Conservation (phyloP, 2,797 vertebrate species). For the Syndactyla subalaris region DNA sequence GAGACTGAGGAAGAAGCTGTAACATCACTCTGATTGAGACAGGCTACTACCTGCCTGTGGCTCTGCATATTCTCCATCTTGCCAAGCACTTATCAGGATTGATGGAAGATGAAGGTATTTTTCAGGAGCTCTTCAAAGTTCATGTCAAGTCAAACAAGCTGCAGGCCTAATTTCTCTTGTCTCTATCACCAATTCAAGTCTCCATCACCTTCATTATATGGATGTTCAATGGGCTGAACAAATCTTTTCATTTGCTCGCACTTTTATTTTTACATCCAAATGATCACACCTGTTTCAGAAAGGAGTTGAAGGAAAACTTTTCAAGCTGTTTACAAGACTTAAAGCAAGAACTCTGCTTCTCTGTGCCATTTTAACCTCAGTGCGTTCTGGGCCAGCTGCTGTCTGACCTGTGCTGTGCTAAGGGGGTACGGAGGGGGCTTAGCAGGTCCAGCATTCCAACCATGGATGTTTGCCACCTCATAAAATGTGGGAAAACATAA, state of each 20-base stretch:
- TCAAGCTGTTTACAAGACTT: background rate
- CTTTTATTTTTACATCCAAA: background rate
- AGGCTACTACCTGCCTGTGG: background rate
- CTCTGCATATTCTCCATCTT: background rate
- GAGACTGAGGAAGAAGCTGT: background rate
- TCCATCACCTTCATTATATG: background rate
- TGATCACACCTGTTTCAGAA: background rate
- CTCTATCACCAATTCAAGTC: background rate
- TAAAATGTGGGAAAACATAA: background rate
- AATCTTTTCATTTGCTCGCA: background rate
- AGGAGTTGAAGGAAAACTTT: background rate
- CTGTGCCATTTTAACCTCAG: background rate
- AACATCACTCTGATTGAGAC: background rate
- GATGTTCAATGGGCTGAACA: background rate
- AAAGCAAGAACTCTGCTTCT: background rate
- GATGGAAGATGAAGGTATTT: background rate
- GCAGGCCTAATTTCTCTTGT: background rate
- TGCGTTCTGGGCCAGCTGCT: rapidly evolving
- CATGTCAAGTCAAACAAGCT: background rate
- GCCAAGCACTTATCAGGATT: background rate
- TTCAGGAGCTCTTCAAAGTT: background rate
- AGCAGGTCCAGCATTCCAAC: background rate
- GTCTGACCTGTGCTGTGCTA: background rate
- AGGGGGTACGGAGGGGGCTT: background rate
- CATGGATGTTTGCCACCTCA: background rate